These are phyloP conservation scores for Pelochelys cantorii DNA, from an alignment of 2,797 vertebrate species.

Conservation along the genomic window DNA sequence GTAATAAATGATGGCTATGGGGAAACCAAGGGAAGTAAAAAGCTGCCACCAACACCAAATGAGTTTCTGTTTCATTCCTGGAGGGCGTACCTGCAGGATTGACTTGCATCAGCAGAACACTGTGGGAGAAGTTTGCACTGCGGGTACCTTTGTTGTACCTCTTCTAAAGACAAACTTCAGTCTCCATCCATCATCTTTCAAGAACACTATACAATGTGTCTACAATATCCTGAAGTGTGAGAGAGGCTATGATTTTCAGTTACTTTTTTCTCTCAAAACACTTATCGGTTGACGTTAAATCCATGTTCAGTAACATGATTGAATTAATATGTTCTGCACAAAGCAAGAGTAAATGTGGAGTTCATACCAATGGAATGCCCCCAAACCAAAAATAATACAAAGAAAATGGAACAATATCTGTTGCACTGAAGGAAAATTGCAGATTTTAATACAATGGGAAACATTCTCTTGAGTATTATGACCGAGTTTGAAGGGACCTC, in stretches of 20 bases:
- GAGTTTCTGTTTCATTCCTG: slow-evolving; percentile 21
- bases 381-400: slow-evolving; percentile 24
- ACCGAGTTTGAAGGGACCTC: slow-evolving; percentile 74
- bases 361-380: slow-evolving; percentile 3
- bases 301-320: background rate
- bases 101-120: background rate
- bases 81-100: background rate
- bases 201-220: background rate
- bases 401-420: slow-evolving; percentile 28
- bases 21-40: background rate
- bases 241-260: background rate
- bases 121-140: background rate
- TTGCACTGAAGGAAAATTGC: slow-evolving; percentile 52
- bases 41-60: background rate
- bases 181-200: background rate
- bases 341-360: slow-evolving; percentile 7
- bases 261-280: background rate
- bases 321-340: background rate
- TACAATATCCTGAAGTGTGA: background rate
- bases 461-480: slow-evolving; percentile 66
- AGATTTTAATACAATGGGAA: slow-evolving; percentile 67
- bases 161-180: background rate
- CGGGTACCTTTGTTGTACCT: background rate
- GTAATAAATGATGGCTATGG: background rate
- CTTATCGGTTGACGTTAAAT: background rate